Base-by-base conservation (phyloP, 64 coral and sea anemone genomes). In the Actinia tenebrosa region DNA sequence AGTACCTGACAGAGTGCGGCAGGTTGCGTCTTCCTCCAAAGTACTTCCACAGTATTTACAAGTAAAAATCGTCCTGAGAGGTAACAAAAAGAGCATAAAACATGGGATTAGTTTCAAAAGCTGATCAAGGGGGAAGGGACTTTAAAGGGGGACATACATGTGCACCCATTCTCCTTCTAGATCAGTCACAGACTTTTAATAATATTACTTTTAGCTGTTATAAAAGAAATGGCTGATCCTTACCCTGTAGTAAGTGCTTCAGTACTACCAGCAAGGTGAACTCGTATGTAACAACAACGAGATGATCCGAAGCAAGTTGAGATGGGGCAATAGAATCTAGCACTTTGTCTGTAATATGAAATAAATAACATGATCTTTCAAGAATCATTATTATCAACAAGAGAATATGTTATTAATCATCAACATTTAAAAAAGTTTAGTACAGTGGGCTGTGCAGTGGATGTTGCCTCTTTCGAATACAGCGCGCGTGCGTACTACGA, bases 311-410 rank as follows among this genome's bases (percentile, higher is more conserved):
- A 56, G 59, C 94, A 97, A 13, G 64, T 44, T 20, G 79, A 58
- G 63, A 89, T 82, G 78, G 94, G 94, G 66, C 94, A 97, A 59
- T 93, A 93, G 64, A 93, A 97, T 22, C 94, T 80, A n/a, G 94
- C 94, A 93, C 88, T 93, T 91, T 97, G 94, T 10, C 94, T 97
- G 79, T 1, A 25, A 80, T n/a, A 17, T 10, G 17, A 9, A 89
- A 47, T 17, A 83, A 50, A 50, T 50, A 50, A 50, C 47, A 50
- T 37, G 30, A 37, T 37, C 30, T 37, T 37, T 37, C 30, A 37
- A 37, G 30, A 37, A 37, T 37, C 30, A 37, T 37, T 37, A 37
- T 37, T 37, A 37, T 37, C 30, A 37, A 37, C 30, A 37, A 37
- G 30, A 37, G 30, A 37, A 37, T 37, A 37, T 37, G 30, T 37